Evolutionary conservation across 2,113 vertebrate genomes (phyloP), one percentile per base, ranked within the genome.

Genomic region (Laterallus jamaicensis): DNA sequence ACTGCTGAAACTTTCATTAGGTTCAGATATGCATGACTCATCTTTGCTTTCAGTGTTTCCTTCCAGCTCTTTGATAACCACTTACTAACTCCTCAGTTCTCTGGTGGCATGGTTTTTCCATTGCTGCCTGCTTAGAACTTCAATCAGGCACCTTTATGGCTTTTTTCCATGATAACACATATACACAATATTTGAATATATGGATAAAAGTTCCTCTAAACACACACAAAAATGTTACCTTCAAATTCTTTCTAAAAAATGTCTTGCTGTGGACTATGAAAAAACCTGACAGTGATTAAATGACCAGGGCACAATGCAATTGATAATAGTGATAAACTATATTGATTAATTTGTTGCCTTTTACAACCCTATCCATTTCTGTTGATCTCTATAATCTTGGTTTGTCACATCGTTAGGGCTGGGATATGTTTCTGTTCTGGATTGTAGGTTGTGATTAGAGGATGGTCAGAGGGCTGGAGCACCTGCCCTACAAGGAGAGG

Each of bases 31-130:
- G 35, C 11, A 6, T 3, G 3, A 58, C 82, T 85, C 1, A 5
- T 50, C 67, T 88, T 71, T 86, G 59, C 37, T 92, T 94, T 90
- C 54, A 35, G 2, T 73, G 68, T 59, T 87, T 66, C 67, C 18
- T 77, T 90, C 63, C 40, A 92, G 58, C 35, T 88, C 75, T 73
- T 75, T 76, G 62, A 29, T 79, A 84, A 59, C 49, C 50, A 28
- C 49, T 87, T 32, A 35, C 11, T 68, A 73, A 71, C 32, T 79
- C 79, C 31, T 73, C 16, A 7, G 49, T 80, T 88, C 77, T 25
- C 71, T 69, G 18, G 21, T 88, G 35, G 56, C 9, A 3, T 78
- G 47, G 8, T 59, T 93, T 93, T 87, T 82, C 84, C 58, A 29
- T 52, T 79, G 66, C 58, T 92, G 64, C 56, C 42, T 74, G 17